Base-by-base conservation (phyloP, 2,888 invertebrate species). In the Machimus atricapillus region DNA sequence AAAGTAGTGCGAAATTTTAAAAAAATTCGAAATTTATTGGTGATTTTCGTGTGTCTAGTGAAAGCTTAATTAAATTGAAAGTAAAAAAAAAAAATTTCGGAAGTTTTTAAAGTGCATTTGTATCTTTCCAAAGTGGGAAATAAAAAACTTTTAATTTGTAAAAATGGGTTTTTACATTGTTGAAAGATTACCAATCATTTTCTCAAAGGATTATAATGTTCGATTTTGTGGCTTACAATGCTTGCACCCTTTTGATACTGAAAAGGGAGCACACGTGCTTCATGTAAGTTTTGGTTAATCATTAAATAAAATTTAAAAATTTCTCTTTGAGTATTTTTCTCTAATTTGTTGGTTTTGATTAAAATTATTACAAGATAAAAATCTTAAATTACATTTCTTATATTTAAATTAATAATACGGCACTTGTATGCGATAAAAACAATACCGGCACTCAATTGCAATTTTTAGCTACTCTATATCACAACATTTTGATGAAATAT, bases 171-270 rank as follows among this genome's bases (percentile, higher is more conserved):
- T 87, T 43, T 83, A 74, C 40, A 85, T 79, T 43, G 31, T 66
- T 56, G 88, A 88, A 56, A 86, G 96, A 92, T 95, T 95, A 94
- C 96, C 97, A 3, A 94, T 97, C 86, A 94, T 97, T 9, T 97
- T 97, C 91, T 93, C 95, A 89, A 93, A 94, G n/a, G 95, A 94
- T 88, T 97, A 97, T 91, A 96, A 97, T 92, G 96, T 97, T 58
- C 94, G 94, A 34, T 96, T 96, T 91, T 92, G 94, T 90, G 96
- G 97, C 7, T 92, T 97, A 87, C 96, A 97, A 91, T 96, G 94
- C 91, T 93, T 96, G 19, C 97, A 97, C 92, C 95, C 97, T 3
- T 97, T 97, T 91, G 97, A 97, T 93, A 94, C 97, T 0, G 94
- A 94, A 89, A 97, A 97, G 93, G 97, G 97, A 97, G 95, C 95